Evolutionary conservation across 2,888 invertebrate species (phyloP).

Genomic region (Pyrrhosoma nymphula): DNA sequence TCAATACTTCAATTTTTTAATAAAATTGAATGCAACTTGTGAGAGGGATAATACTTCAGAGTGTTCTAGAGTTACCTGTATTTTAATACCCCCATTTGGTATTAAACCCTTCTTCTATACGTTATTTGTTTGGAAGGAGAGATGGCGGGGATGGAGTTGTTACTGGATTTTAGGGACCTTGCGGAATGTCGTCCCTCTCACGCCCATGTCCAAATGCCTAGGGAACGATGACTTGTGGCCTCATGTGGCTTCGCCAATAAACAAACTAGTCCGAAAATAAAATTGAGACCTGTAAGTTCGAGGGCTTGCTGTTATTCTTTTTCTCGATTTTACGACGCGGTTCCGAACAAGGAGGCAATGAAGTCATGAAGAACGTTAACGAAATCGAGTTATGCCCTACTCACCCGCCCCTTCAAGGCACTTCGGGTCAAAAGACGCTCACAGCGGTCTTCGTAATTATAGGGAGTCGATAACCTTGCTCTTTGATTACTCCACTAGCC

Average conservation of each 20-base stretch:
- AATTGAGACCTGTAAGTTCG: not conserved
- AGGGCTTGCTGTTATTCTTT: not conserved
- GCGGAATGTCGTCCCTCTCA: too few relatives aligned
- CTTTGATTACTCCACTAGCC: not conserved
- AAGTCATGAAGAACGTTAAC: not conserved
- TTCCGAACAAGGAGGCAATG: not conserved
- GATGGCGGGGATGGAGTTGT: too few relatives aligned
- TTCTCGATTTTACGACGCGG: not conserved
- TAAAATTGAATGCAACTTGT: too few relatives aligned
- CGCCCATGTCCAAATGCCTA: not conserved
- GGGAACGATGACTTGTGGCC: not conserved
- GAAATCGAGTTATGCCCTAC: not conserved
- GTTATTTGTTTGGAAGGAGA: too few relatives aligned
- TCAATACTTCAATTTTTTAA: too few relatives aligned
- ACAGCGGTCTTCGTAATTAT: not conserved
- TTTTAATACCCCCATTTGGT: too few relatives aligned
- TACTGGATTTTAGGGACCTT: too few relatives aligned
- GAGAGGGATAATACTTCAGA: too few relatives aligned
- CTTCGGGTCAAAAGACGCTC: not conserved
- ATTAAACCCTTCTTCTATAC: too few relatives aligned
- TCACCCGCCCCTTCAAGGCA: not conserved
- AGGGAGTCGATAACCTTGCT: not conserved
- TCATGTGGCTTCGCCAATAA: not conserved
- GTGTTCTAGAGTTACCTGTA: too few relatives aligned
- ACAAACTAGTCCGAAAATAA: conserved; percentile 10